Conservation (phyloP, 1,140 invertebrate genomes). For the Venturia canescens region DNA sequence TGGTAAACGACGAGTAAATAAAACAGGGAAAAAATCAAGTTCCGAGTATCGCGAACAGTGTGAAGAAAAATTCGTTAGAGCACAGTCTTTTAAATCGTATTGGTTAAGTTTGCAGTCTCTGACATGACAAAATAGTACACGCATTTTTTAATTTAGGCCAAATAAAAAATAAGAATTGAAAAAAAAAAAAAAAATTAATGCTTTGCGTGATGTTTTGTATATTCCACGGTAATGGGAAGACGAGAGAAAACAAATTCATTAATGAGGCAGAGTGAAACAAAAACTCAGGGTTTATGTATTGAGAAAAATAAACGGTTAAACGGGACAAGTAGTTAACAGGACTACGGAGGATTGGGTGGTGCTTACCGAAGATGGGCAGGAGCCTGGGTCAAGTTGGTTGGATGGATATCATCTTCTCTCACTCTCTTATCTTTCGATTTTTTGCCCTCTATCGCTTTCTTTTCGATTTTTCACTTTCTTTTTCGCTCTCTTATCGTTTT, state of each 20-base stretch:
- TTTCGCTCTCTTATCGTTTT: slow-evolving; percentile 24
- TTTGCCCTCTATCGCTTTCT: slow-evolving; percentile 63
- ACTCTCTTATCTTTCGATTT: slow-evolving; percentile 57
- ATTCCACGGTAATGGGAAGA: neutral
- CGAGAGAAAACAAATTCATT: slow-evolving; percentile 19
- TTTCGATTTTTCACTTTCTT: slow-evolving; percentile 63
- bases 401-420: slow-evolving; percentile 75
- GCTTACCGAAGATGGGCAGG: slow-evolving; percentile 77
- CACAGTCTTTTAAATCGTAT: too few species aligned
- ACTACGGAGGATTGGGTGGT: slow-evolving; percentile 77
- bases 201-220: neutral
- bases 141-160: neutral
- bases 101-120: too few species aligned
- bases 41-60: neutral
- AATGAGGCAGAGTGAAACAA: slow-evolving; percentile 44
- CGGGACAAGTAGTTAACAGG: slow-evolving; percentile 76
- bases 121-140: too few species aligned
- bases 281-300: slow-evolving; percentile 33
- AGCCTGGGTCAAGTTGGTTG: slow-evolving; percentile 77
- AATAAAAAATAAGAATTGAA: neutral
- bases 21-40: slow-evolving; percentile 1
- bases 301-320: slow-evolving; percentile 65
- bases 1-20: neutral
- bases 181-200: neutral
- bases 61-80: too few species aligned